phyloP scores from a whole-genome alignment of 2,113 vertebrate species.

The Eudyptes chrysolophus region DNA sequence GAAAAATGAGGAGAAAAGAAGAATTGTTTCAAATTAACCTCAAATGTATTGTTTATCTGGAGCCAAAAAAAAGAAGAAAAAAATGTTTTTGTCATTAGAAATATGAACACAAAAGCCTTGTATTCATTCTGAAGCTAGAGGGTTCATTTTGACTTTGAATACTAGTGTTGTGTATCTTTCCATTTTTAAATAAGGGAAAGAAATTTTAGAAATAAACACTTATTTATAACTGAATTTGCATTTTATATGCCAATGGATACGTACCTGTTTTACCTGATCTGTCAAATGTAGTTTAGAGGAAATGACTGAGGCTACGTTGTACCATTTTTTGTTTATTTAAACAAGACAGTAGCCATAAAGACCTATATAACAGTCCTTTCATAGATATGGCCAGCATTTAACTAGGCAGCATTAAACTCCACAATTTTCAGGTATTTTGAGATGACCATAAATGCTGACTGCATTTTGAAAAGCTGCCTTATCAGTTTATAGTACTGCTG shows the following conservation, averaged over 20 bases:
- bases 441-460: neutral
- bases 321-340: neutral
- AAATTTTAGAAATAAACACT: neutral
- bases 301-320: neutral
- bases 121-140: neutral
- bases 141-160: neutral
- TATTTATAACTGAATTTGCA: neutral
- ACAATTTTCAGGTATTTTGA: neutral
- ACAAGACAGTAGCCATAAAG: neutral
- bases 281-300: neutral
- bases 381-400: neutral
- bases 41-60: neutral
- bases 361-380: neutral
- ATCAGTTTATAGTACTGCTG: neutral
- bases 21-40: neutral
- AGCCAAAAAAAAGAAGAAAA: neutral
- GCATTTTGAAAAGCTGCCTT: neutral
- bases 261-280: fast-evolving
- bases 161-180: neutral
- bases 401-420: neutral
- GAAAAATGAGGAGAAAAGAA: neutral
- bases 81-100: neutral
- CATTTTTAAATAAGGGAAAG: neutral
- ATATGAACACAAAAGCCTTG: neutral
- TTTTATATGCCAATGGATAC: neutral